Evolutionary conservation across 2,888 invertebrate species (phyloP).

Genomic region (Diadegma fenestrale): DNA sequence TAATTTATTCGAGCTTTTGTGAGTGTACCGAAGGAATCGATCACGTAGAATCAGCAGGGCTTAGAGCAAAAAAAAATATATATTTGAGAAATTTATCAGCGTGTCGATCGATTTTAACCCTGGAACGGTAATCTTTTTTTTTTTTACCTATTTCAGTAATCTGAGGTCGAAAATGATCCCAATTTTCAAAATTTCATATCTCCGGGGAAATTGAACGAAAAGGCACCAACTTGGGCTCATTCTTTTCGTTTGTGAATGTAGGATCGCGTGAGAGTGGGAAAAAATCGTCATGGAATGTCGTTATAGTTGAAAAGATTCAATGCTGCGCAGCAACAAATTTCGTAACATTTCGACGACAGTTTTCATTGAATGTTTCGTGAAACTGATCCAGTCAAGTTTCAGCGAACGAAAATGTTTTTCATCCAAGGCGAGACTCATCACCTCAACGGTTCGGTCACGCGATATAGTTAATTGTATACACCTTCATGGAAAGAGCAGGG

Average conservation of each 20-base stretch:
- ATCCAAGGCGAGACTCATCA: background rate
- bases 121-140: too few relatives aligned
- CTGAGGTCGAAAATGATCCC: too few relatives aligned
- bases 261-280: too few relatives aligned
- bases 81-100: background rate
- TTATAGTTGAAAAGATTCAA: too few relatives aligned
- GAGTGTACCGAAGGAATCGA: constrained; percentile 14
- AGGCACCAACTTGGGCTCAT: too few relatives aligned
- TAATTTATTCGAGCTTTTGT: background rate
- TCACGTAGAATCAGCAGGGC: background rate
- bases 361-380: background rate
- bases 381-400: background rate
- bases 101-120: background rate
- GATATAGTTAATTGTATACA: constrained; percentile 34
- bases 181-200: too few relatives aligned
- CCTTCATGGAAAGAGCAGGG: background rate
- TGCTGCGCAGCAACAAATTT: too few relatives aligned
- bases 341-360: background rate
- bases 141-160: too few relatives aligned
- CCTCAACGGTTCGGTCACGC: constrained; percentile 30
- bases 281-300: too few relatives aligned
- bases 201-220: too few relatives aligned
- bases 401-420: background rate
- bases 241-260: too few relatives aligned
- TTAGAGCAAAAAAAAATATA: background rate